phyloP scores from a whole-genome alignment of 2,113 vertebrate genomes.

The Edolisoma coerulescens region DNA sequence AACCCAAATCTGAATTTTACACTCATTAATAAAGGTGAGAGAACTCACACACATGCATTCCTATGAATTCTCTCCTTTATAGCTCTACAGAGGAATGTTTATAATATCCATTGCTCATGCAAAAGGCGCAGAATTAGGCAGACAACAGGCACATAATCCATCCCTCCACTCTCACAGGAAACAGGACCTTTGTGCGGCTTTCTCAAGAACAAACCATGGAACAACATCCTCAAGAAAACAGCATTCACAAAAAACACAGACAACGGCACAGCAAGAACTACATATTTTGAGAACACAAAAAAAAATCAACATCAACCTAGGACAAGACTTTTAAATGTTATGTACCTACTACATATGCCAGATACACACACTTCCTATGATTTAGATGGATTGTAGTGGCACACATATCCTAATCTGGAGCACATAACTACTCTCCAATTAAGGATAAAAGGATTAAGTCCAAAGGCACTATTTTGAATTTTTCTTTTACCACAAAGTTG shows the following conservation, averaged over 20 bases:
- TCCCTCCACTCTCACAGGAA: not conserved
- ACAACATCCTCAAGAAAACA: conserved; percentile 15
- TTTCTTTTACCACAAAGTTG: conserved; percentile 71
- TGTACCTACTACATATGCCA: conserved; percentile 28
- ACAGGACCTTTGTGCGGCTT: not conserved
- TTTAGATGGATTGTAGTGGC: not conserved
- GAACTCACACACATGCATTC: not conserved
- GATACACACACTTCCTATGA: not conserved
- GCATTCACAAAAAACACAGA: conserved; percentile 9
- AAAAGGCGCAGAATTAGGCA: not conserved
- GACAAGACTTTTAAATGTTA: not conserved
- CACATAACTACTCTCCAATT: conserved; percentile 42
- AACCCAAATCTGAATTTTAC: not conserved
- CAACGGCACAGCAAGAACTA: conserved; percentile 2
- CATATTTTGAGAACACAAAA: not conserved
- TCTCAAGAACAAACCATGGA: not conserved
- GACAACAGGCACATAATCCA: not conserved
- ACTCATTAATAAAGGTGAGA: not conserved
- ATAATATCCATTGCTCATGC: not conserved
- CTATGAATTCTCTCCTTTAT: not conserved
- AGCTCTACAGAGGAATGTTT: not conserved
- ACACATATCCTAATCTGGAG: conserved; percentile 46
- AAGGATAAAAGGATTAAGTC: conserved; percentile 49
- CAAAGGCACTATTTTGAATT: conserved; percentile 68
- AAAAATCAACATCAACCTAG: not conserved